These are phyloP conservation scores for Strix uralensis DNA, from an alignment of 2,113 vertebrate species.

Conservation along the genomic window DNA sequence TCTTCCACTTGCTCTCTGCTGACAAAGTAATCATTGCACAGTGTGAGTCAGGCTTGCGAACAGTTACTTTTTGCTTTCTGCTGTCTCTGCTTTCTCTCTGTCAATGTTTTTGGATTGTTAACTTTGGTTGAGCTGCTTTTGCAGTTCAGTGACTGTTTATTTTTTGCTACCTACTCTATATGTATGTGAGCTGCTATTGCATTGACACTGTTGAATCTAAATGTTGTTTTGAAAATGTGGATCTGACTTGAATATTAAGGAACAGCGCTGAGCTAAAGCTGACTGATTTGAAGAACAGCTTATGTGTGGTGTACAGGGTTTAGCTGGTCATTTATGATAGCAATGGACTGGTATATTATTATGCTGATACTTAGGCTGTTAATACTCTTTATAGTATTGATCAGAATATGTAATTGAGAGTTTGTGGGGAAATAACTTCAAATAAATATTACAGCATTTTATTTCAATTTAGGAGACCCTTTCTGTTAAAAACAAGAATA, in stretches of 20 bases:
- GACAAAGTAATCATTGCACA: neutral
- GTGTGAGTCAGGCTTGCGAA: neutral
- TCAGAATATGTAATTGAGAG: neutral
- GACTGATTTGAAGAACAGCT: neutral
- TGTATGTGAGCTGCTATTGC: neutral
- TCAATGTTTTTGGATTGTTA: slow-evolving; percentile 16
- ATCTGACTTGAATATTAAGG: slow-evolving; percentile 8
- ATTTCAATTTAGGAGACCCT: neutral
- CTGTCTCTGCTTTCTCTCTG: neutral
- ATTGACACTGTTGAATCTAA: neutral
- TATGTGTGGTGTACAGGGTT: neutral
- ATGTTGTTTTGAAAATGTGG: slow-evolving; percentile 18
- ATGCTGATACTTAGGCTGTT: neutral
- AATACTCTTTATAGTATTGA: neutral
- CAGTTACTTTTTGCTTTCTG: neutral
- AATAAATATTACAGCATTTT: neutral
- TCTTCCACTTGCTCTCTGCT: neutral
- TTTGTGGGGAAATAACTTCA: neutral
- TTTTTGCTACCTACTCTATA: neutral
- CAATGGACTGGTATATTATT: neutral
- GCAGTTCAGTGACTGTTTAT: neutral
- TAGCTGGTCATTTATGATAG: neutral
- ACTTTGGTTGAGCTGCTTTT: slow-evolving; percentile 35
- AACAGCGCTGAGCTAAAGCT: neutral
- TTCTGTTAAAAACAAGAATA: neutral